These are phyloP conservation scores for Acanthococcus lagerstroemiae DNA, from an alignment of 2,888 invertebrate species.

Conservation along the genomic window DNA sequence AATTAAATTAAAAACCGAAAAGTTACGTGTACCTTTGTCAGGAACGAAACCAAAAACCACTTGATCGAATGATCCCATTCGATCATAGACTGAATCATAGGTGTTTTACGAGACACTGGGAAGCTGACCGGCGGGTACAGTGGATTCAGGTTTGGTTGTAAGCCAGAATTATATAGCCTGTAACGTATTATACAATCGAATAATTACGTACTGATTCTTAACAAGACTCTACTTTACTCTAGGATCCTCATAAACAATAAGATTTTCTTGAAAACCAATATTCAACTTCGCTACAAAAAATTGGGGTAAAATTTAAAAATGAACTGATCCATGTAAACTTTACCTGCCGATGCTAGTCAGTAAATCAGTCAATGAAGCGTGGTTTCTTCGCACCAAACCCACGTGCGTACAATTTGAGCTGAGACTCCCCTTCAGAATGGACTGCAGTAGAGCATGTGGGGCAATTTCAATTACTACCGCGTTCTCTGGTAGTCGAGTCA, in stretches of 20 bases:
- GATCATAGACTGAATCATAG: constrained; percentile 74
- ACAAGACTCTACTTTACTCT: too few species aligned
- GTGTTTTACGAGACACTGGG: constrained; percentile 89
- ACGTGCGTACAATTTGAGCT: constrained; percentile 45
- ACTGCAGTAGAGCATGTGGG: constrained; percentile 52
- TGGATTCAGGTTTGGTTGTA: constrained; percentile 59
- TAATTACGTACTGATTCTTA: too few species aligned
- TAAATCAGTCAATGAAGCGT: constrained; percentile 16
- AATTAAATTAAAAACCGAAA: too few species aligned
- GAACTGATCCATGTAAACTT: too few species aligned
- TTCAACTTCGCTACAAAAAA: too few species aligned
- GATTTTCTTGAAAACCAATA: too few species aligned
- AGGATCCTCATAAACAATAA: too few species aligned
- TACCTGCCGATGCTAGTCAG: constrained; percentile 32
- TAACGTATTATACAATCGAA: constrained; percentile 9
- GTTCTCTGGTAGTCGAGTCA: constrained; percentile 49
- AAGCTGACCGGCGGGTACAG: constrained; percentile 66
- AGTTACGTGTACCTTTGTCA: constrained; percentile 46
- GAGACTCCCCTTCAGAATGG: constrained; percentile 50
- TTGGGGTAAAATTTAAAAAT: neutral
- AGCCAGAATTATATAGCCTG: constrained; percentile 67
- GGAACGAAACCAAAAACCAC: constrained; percentile 77
- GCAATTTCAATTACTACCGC: constrained; percentile 53
- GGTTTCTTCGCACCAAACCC: constrained; percentile 31
- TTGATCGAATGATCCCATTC: constrained; percentile 86